Percentiles rank a stretch among this genome's conserved stretches.
phyloP scores from a whole-genome alignment of 1,140 invertebrate genomes.

The Diorhabda sublineata region DNA sequence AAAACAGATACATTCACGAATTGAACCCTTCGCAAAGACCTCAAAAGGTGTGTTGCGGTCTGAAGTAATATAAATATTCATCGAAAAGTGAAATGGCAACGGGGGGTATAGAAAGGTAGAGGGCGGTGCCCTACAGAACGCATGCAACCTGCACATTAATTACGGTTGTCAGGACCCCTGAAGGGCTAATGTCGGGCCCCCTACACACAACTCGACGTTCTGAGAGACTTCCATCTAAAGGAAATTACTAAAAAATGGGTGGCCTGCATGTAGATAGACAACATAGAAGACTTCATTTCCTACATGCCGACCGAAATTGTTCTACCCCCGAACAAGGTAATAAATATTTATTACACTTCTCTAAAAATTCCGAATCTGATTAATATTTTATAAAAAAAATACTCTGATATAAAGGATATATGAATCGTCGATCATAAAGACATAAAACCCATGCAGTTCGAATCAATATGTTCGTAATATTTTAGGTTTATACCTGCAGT shows the following conservation, averaged over 20 bases:
- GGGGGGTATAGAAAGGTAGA: constrained; percentile 3
- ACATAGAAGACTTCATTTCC: constrained; percentile 11
- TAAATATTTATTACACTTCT: too few relatives aligned
- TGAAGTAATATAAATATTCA: constrained; percentile 14
- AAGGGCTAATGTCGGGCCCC: constrained; percentile 14
- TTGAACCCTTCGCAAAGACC: background rate
- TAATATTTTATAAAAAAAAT: too few relatives aligned
- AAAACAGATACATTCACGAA: background rate
- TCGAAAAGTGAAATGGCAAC: constrained; percentile 6
- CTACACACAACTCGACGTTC: constrained; percentile 3
- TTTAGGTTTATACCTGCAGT: too few relatives aligned
- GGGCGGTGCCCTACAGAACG: constrained; percentile 16
- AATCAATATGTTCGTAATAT: too few relatives aligned
- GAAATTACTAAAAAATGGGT: constrained; percentile 22
- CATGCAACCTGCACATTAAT: constrained; percentile 22
- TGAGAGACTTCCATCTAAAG: constrained; percentile 5
- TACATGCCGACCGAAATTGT: background rate
- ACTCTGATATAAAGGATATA: too few relatives aligned
- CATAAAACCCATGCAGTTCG: too few relatives aligned
- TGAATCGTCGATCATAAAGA: too few relatives aligned
- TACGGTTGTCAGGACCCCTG: constrained; percentile 20
- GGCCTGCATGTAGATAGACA: constrained; percentile 18
- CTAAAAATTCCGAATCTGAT: too few relatives aligned
- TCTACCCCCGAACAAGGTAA: background rate
- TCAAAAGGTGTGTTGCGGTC: constrained; percentile 1